Base-by-base conservation (phyloP, 2,113 vertebrate species). In the Perca fluviatilis region DNA sequence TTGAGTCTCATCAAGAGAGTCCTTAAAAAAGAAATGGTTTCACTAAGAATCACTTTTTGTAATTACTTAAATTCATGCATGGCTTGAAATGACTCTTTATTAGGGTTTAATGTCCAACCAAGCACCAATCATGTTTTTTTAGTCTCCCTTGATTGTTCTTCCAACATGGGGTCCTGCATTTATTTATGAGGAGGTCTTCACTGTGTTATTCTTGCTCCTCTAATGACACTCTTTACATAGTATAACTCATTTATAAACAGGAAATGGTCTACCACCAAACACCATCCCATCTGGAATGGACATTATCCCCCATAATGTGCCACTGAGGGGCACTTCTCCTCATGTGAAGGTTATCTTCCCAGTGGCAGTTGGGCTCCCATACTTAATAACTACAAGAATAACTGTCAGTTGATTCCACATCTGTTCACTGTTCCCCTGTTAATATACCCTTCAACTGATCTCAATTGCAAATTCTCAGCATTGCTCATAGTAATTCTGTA, bases 331-430 rank as follows among this genome's bases (percentile, higher is more conserved):
- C 87, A 83, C 83, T 90, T 91, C 81, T 75, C 87, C 79, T 88
- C 89, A 82, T 88, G 85, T 91, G 88, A 94, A 95, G 94, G 94
- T 95, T 93, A 95, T 94, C 90, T 85, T 91, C 86, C 62, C 85
- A 84, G 87, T 89, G 91, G 91, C 94, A 92, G 90, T 92, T 85
- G 87, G 90, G 89, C 84, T 87, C 79, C 87, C 76, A 88, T 88
- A 87, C 88, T 93, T 93, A 94, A 94, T 95, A 95, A 92, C 88
- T 89, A 87, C 93, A 92, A 91, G 89, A 92, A 93, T 86, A 94
- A 89, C 88, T 91, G 86, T 94, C 91, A 93, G 83, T 92, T 75
- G 88, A 86, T 66, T 86, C 69, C 92, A 94, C 95, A 95, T 94
- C 95, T 95, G 95, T 90, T 94, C 92, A 64, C 83, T 36, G 64